Conservation (phyloP, 2,113 vertebrate species). For the Ornithorhynchus anatinus region DNA sequence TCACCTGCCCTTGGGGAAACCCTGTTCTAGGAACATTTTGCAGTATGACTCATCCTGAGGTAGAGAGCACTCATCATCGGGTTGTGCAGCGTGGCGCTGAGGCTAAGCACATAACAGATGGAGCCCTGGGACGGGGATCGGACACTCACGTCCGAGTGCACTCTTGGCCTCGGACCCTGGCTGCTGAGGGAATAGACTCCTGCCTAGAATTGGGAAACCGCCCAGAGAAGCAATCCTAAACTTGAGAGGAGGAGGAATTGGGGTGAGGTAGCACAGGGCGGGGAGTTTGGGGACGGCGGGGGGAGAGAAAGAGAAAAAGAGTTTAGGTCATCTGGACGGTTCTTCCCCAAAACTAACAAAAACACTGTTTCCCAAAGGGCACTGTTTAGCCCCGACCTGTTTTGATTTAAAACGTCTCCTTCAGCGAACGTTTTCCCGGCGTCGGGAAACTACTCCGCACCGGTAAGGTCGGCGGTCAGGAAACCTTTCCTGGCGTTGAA, state of each 20-base stretch:
- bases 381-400: background rate
- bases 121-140: too few relatives aligned
- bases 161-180: background rate
- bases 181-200: slow-evolving; percentile 1
- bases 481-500: background rate
- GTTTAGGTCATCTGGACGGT: background rate
- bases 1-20: too few relatives aligned
- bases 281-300: background rate
- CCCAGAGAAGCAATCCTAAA: background rate
- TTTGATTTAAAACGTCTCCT: background rate
- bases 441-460: background rate
- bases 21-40: too few relatives aligned
- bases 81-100: too few relatives aligned
- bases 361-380: background rate
- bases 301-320: background rate
- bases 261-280: too few relatives aligned
- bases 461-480: slow-evolving; percentile 22
- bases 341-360: background rate
- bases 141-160: background rate
- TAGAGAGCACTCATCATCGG: too few relatives aligned
- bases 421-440: background rate
- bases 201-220: background rate
- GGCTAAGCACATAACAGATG: too few relatives aligned
- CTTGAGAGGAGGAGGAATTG: background rate
- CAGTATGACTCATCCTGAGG: too few relatives aligned